These are phyloP conservation scores for Drosophila ustulata DNA, from an alignment of 2,888 invertebrate species.

Conservation along the genomic window DNA sequence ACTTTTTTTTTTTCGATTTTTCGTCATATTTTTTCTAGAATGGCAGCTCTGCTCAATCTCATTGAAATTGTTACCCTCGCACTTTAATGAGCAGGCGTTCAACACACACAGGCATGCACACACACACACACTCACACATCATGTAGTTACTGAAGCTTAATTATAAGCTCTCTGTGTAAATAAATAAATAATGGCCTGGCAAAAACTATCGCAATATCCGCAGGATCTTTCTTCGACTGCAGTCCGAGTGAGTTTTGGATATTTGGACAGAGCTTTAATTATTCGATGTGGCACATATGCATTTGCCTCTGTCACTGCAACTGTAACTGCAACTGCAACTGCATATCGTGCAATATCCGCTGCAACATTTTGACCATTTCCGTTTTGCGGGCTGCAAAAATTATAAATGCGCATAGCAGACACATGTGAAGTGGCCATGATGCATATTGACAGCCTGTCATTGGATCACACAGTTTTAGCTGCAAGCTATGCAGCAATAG, in stretches of 20 bases:
- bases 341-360: slow-evolving; percentile 16
- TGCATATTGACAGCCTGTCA: slow-evolving; percentile 30
- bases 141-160: neutral
- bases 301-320: neutral
- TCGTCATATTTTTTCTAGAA: too few species aligned
- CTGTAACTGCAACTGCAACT: neutral
- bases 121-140: neutral
- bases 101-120: too few species aligned
- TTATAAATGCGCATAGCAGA: slow-evolving; percentile 18
- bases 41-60: neutral
- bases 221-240: slow-evolving; percentile 7
- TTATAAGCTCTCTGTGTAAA: neutral
- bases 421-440: slow-evolving; percentile 13
- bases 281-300: slow-evolving; percentile 17
- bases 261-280: slow-evolving; percentile 12
- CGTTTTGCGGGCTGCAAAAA: slow-evolving; percentile 13
- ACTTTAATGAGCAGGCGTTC: too few species aligned
- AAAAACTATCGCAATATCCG: slow-evolving; percentile 8
- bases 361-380: slow-evolving; percentile 17
- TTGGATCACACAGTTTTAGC: slow-evolving; percentile 25
- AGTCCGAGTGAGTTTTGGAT: neutral
- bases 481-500: neutral
- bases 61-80: neutral
- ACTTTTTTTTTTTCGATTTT: too few species aligned
- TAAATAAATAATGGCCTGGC: slow-evolving; percentile 10